Conservation (phyloP, 2,797 vertebrate genomes). For the Myoxocephalus aenaeus region DNA sequence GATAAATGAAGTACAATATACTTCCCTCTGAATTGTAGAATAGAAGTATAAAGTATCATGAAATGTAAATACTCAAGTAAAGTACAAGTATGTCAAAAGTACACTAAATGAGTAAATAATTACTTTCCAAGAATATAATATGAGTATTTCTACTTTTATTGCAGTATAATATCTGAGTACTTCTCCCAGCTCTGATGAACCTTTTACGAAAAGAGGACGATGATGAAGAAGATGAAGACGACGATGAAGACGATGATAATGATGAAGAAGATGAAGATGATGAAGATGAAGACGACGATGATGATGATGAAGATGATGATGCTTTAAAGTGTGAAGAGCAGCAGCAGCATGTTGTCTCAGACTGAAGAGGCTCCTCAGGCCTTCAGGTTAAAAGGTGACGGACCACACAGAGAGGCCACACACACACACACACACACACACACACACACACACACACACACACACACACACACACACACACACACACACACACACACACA, state of each 20-base stretch:
- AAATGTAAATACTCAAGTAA: too few species aligned
- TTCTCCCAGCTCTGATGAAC: neutral
- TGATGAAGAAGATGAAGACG: neutral
- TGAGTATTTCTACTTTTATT: neutral
- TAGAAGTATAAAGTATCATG: too few species aligned
- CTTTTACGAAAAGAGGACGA: neutral
- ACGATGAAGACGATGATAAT: neutral
- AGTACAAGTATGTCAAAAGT: too few species aligned
- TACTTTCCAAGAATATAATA: too few species aligned
- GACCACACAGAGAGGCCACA: slow-evolving; percentile 81
- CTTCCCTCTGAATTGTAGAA: too few species aligned
- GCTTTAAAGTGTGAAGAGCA: slow-evolving; percentile 38
- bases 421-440: slow-evolving; percentile 36
- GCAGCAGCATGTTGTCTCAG: slow-evolving; percentile 58
- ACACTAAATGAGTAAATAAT: too few species aligned
- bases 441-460: slow-evolving; percentile 33
- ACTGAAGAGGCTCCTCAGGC: slow-evolving; percentile 60
- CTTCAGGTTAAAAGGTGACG: slow-evolving; percentile 71
- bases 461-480: neutral
- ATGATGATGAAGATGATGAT: neutral
- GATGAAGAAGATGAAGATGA: too few species aligned
- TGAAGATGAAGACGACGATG: neutral
- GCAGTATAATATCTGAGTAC: neutral
- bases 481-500: neutral
- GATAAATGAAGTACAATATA: too few species aligned